phyloP scores from a whole-genome alignment of 1,140 invertebrate genomes.

The Cydia fagiglandana region DNA sequence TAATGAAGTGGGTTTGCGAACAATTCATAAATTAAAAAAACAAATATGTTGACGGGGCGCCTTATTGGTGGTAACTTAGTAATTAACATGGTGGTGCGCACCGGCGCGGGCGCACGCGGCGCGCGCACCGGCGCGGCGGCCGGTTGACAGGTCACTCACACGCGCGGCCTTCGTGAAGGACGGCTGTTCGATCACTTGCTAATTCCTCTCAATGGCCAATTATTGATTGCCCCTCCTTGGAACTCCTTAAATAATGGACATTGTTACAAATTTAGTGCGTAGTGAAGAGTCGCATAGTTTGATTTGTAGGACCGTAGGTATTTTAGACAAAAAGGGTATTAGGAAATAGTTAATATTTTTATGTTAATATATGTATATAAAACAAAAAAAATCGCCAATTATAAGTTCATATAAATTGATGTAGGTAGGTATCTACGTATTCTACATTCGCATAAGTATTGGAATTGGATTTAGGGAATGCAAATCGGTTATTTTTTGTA shows the following conservation, averaged over 20 bases:
- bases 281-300: no score
- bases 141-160: conserved; percentile 72
- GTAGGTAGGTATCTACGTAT: no score
- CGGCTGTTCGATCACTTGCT: conserved; percentile 48
- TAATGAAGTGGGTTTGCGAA: conserved; percentile 65
- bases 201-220: conserved; percentile 17
- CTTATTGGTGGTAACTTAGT: conserved; percentile 73
- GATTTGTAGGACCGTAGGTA: no score
- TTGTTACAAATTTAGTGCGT: not conserved
- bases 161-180: conserved; percentile 73
- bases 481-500: no score
- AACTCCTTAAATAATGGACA: not conserved
- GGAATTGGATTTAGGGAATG: no score
- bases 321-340: no score
- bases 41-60: conserved; percentile 71
- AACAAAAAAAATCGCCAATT: no score
- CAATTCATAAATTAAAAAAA: conserved; percentile 70
- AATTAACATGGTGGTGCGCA: conserved; percentile 71
- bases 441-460: no score
- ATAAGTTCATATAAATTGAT: no score
- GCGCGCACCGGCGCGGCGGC: conserved; percentile 40
- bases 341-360: no score
- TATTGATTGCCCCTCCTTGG: not conserved
- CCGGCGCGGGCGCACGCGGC: conserved; percentile 58
- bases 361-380: no score